Base-by-base conservation (phyloP, 2,797 vertebrate genomes). In the Harpagifer antarcticus region DNA sequence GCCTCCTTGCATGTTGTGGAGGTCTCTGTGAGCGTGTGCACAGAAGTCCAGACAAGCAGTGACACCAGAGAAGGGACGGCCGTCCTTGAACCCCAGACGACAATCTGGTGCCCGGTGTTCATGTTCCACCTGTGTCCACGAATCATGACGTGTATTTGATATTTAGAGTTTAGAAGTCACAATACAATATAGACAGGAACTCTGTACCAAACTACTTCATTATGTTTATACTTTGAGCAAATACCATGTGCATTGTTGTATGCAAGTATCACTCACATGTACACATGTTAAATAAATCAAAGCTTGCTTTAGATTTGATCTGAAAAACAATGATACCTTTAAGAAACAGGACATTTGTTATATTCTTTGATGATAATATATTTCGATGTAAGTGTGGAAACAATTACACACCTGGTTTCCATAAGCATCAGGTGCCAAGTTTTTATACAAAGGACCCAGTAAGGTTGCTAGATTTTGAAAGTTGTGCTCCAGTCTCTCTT, bases 41-140 rank as follows among this genome's bases (percentile, higher is more conserved):
- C 98, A 99, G 82, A 99, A 99, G 89, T 99, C 99, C 81, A 99
- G 82, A 86, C 99, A 99, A 31, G 98, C 98, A 2, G 99, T 99
- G 86, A 99, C 98, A 52, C 99, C 99, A 40, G 99, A 99, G 93
- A 99, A 99, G 0, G 99, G 99, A 20, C 97, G 97, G 14, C 99
- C 99, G 68, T 99, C 97, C 80, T 96, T 96, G 40, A 94, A 69
- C 20, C 99, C 99, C 83, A 99, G 92, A 17, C 99, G 97, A 47
- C 99, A 99, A 82, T 99, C 98, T 0, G 94, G 90, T 58, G 96
- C 99, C 89, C 97, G 93, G 79, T 97, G 95, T 87, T 99, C 98
- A 52, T 97, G 96, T 85, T 99, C 97, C 42, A 99, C 95, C 99
- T 99, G 79, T 33, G 74, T 84, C 77, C 72, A 69, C 15, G 3